These are phyloP conservation scores for Galaxias olidus DNA, from an alignment of 2,797 vertebrate species.

Conservation along the genomic window DNA sequence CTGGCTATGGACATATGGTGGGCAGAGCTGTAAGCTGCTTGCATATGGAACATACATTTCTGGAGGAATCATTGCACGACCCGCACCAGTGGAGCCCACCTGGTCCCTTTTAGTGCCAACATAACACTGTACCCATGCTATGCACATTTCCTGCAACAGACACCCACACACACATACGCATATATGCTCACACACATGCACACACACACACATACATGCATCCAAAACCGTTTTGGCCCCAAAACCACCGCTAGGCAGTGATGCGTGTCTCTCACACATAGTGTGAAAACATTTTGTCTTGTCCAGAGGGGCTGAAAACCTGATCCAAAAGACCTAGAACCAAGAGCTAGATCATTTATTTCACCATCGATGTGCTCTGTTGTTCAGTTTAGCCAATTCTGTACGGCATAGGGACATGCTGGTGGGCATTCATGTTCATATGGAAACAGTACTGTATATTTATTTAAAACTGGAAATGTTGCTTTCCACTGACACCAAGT, in stretches of 20 bases:
- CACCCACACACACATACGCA: constrained; percentile 9
- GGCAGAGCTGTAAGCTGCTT: constrained; percentile 30
- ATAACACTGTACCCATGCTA: constrained; percentile 29
- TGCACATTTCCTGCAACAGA: constrained; percentile 39
- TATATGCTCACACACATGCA: not conserved
- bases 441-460: constrained; percentile 1
- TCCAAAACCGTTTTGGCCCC: not conserved
- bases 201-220: not conserved
- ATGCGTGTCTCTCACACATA: constrained; percentile 61
- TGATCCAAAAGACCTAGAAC: constrained; percentile 22
- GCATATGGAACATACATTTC: constrained; percentile 42
- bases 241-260: constrained; percentile 47
- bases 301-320: constrained; percentile 18
- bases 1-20: constrained; percentile 15
- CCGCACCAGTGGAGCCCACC: constrained; percentile 47
- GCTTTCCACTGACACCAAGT: not conserved
- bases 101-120: constrained; percentile 50
- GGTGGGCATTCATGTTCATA: not conserved
- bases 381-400: not conserved
- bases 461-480: not conserved
- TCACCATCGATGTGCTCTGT: not conserved
- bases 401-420: constrained; percentile 3
- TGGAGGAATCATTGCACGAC: constrained; percentile 29
- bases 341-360: not conserved
- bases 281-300: constrained; percentile 53